These are phyloP conservation scores for Neoarius graeffei DNA, from an alignment of 2,113 vertebrate genomes.

Conservation along the genomic window DNA sequence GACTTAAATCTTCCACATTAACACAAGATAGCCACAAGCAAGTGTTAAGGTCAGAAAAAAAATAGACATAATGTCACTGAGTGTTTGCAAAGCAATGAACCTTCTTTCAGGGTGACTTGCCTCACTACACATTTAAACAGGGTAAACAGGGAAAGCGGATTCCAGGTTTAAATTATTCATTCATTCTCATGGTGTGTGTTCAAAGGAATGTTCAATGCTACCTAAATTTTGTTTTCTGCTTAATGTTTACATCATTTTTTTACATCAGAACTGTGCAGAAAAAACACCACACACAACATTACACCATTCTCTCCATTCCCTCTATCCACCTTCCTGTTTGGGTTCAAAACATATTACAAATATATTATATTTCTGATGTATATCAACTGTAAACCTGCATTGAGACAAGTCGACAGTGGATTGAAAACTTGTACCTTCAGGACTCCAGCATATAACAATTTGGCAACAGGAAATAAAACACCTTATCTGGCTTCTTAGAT, in stretches of 20 bases:
- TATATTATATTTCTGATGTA: neutral
- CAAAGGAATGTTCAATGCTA: slow-evolving; percentile 31
- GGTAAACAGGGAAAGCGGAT: slow-evolving; percentile 38
- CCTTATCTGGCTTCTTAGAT: neutral
- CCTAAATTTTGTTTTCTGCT: neutral
- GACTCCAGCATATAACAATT: neutral
- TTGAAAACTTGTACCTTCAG: neutral
- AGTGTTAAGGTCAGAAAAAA: neutral
- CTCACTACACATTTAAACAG: slow-evolving; percentile 35
- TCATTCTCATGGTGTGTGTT: slow-evolving; percentile 45
- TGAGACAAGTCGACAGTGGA: neutral
- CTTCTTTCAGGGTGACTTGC: slow-evolving; percentile 16
- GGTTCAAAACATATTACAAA: slow-evolving; percentile 8
- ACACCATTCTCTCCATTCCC: neutral
- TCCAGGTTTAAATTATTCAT: slow-evolving; percentile 48
- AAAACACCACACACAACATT: neutral
- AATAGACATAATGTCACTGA: neutral
- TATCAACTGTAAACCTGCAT: neutral
- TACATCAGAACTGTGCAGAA: neutral
- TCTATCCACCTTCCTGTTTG: neutral
- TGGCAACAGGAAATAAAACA: neutral
- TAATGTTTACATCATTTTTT: neutral
- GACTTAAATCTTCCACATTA: neutral
- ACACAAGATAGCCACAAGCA: neutral
- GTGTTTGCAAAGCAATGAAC: neutral